Percentiles rank a stretch among this genome's conserved stretches.
phyloP scores from a whole-genome alignment of 2,888 invertebrate species.

The Lagria hirta region DNA sequence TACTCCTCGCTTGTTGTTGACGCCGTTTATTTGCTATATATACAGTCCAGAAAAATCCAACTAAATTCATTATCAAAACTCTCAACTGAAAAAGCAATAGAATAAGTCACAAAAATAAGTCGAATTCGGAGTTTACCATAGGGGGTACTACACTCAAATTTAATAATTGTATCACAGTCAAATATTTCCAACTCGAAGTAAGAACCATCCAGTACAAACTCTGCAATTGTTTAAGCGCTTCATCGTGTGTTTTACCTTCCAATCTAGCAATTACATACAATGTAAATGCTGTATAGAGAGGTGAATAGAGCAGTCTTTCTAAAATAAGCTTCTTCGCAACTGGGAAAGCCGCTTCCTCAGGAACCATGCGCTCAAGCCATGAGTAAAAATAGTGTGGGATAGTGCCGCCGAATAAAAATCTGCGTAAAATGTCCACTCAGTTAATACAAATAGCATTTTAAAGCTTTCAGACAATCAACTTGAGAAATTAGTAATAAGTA shows the following conservation, averaged over 20 bases:
- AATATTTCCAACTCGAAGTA: constrained; percentile 74
- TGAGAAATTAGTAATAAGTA: no score
- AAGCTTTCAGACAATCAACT: no score
- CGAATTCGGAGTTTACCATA: constrained; percentile 73
- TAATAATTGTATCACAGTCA: constrained; percentile 72
- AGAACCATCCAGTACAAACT: constrained; percentile 68
- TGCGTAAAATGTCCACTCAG: constrained; percentile 43
- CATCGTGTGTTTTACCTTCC: constrained; percentile 72
- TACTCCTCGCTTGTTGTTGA: constrained; percentile 49
- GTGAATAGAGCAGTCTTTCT: constrained; percentile 70
- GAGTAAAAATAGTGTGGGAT: constrained; percentile 78
- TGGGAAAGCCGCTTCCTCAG: constrained; percentile 56
- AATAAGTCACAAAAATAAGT: constrained; percentile 8
- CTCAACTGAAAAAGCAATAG: constrained; percentile 63
- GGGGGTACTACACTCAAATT: constrained; percentile 77
- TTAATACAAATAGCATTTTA: no score
- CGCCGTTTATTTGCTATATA: constrained; percentile 71
- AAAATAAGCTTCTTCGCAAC: constrained; percentile 65
- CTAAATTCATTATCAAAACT: constrained; percentile 72
- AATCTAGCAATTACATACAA: constrained; percentile 73
- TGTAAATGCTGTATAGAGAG: constrained; percentile 71
- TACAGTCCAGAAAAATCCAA: constrained; percentile 78
- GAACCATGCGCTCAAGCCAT: constrained; percentile 62
- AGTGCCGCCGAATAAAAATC: constrained; percentile 77
- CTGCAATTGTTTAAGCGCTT: constrained; percentile 64